These are phyloP conservation scores for Orchesella cincta DNA, from an alignment of 1,140 invertebrate species.

Conservation along the genomic window DNA sequence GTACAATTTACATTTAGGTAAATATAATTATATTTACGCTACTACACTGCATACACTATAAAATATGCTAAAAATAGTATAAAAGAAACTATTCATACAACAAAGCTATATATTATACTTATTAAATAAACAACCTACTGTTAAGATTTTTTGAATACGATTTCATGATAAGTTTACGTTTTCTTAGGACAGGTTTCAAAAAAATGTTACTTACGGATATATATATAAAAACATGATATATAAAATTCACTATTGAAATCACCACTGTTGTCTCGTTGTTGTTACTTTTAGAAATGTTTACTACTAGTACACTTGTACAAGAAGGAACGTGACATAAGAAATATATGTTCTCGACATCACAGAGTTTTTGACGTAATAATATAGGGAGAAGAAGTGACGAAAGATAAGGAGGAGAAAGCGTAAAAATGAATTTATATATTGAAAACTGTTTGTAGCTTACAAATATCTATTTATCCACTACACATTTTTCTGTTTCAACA, in stretches of 20 bases:
- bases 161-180: not conserved
- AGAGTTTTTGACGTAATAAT: not conserved
- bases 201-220: not conserved
- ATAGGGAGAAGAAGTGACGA: too few relatives aligned
- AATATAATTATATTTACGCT: too few relatives aligned
- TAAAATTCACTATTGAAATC: not conserved
- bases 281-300: not conserved
- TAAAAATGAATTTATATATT: too few relatives aligned
- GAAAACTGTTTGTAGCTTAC: too few relatives aligned
- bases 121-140: not conserved
- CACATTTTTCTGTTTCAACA: too few relatives aligned
- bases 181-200: too few relatives aligned
- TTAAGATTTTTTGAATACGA: not conserved
- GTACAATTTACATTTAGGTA: too few relatives aligned
- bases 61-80: not conserved
- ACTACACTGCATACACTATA: too few relatives aligned
- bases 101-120: not conserved
- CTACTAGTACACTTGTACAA: not conserved
- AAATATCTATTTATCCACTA: too few relatives aligned
- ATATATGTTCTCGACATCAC: too few relatives aligned
- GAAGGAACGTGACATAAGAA: too few relatives aligned
- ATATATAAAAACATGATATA: not conserved
- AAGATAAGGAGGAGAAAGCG: too few relatives aligned
- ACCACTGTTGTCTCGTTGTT: slow-evolving; percentile 29
- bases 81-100: not conserved